Evolutionary conservation across 2,797 vertebrate species (phyloP).

Genomic region (Cossypha caffra): DNA sequence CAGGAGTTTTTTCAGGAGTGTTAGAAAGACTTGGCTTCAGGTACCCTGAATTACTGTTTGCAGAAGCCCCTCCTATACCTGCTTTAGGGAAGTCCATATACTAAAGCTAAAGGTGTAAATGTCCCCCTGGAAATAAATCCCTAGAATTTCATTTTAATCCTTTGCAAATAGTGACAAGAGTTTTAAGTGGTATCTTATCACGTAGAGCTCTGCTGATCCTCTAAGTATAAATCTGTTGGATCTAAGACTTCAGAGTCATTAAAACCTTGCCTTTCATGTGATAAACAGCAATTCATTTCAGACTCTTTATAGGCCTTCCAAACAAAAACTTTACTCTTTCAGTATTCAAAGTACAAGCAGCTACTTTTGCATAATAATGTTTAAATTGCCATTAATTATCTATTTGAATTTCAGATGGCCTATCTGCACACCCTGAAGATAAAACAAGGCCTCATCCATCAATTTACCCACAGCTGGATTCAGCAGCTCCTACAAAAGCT

Average conservation of each 20-base stretch:
- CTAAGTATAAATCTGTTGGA: not conserved
- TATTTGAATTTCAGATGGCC: constrained; percentile 66
- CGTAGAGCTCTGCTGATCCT: not conserved
- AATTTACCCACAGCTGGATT: constrained; percentile 65
- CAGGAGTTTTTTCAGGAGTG: not conserved
- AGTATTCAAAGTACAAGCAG: not conserved
- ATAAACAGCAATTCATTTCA: not conserved
- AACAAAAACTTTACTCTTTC: not conserved
- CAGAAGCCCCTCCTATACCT: not conserved
- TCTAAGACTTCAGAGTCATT: not conserved
- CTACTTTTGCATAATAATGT: not conserved
- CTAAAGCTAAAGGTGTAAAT: not conserved
- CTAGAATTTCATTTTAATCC: not conserved
- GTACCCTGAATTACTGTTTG: not conserved
- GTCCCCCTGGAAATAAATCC: not conserved
- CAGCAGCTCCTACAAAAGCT: constrained; percentile 40
- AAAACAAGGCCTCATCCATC: constrained; percentile 28
- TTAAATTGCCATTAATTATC: not conserved
- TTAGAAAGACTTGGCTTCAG: not conserved
- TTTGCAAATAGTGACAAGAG: not conserved
- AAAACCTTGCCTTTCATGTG: not conserved
- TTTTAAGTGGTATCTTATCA: not conserved
- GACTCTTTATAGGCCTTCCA: not conserved
- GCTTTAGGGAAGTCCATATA: not conserved
- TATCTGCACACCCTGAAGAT: constrained; percentile 31